Conservation (phyloP, 2,113 vertebrate genomes). For the Phrynocephalus versicolor region DNA sequence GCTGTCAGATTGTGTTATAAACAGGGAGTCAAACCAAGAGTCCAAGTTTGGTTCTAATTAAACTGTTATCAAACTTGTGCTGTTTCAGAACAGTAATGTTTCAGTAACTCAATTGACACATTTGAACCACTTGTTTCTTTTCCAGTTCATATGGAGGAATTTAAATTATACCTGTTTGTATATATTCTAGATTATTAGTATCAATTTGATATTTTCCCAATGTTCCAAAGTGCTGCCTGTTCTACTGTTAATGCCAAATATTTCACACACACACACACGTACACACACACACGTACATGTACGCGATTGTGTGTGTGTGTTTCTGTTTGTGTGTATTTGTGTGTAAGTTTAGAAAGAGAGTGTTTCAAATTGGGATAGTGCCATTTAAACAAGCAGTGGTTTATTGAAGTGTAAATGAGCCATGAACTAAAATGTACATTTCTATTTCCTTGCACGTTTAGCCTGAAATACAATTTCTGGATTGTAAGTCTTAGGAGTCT, state of each 20-base stretch:
- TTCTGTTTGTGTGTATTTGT: no score
- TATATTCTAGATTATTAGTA: neutral
- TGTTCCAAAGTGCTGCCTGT: neutral
- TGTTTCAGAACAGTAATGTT: neutral
- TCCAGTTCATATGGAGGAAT: neutral
- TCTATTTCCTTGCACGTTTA: neutral
- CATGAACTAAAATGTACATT: neutral
- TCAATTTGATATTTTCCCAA: neutral
- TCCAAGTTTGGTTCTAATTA: neutral
- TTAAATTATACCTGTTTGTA: neutral
- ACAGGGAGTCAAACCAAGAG: slow-evolving; percentile 22
- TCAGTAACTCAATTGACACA: neutral
- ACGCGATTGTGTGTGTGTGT: no score
- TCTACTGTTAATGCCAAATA: neutral
- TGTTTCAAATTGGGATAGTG: neutral
- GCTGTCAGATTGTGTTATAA: slow-evolving; percentile 17
- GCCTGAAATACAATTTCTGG: neutral
- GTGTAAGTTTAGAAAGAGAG: neutral
- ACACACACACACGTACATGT: no score
- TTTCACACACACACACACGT: neutral
- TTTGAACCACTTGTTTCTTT: neutral
- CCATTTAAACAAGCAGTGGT: neutral
- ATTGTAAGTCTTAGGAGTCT: neutral
- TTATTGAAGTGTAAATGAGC: neutral
- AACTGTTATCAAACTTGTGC: neutral